These are phyloP conservation scores for Aphidius colemani DNA, from an alignment of 2,888 invertebrate genomes.

Conservation along the genomic window DNA sequence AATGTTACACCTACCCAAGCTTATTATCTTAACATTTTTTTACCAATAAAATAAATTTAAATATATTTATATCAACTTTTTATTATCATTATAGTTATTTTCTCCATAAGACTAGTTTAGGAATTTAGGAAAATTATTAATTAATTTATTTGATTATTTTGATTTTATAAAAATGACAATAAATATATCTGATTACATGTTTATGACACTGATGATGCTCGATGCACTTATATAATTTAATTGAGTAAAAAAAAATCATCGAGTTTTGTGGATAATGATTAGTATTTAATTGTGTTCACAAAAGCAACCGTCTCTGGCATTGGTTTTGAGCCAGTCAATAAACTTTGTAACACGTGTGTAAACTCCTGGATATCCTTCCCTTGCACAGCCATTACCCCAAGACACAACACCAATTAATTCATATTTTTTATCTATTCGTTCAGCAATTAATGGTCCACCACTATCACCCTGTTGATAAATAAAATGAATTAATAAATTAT, in stretches of 20 bases:
- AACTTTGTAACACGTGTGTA: conserved; percentile 84
- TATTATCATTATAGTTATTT: not conserved
- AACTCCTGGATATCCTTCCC: conserved; percentile 83
- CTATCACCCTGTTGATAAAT: conserved; percentile 87
- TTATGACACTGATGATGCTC: conserved; percentile 9
- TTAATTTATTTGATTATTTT: not conserved
- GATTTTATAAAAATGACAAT: conserved; percentile 9
- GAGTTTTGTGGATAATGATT: conserved; percentile 12
- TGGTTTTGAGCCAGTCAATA: conserved; percentile 78
- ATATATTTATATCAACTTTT: not conserved
- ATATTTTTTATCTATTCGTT: conserved; percentile 74
- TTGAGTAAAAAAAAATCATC: conserved; percentile 1
- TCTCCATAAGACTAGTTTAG: not conserved
- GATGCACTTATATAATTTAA: not conserved
- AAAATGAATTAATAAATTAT: too few relatives aligned
- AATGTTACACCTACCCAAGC: not conserved
- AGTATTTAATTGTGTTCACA: conserved; percentile 61
- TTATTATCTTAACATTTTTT: not conserved
- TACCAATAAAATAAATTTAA: conserved; percentile 1
- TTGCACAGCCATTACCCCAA: conserved; percentile 88
- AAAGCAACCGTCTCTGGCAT: conserved; percentile 81
- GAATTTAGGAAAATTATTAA: too few relatives aligned
- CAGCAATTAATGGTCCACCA: conserved; percentile 77
- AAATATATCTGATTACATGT: conserved; percentile 2
- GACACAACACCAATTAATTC: conserved; percentile 85